Base-by-base conservation (phyloP, 2,888 invertebrate genomes). In the Petrolisthes manimaculis region DNA sequence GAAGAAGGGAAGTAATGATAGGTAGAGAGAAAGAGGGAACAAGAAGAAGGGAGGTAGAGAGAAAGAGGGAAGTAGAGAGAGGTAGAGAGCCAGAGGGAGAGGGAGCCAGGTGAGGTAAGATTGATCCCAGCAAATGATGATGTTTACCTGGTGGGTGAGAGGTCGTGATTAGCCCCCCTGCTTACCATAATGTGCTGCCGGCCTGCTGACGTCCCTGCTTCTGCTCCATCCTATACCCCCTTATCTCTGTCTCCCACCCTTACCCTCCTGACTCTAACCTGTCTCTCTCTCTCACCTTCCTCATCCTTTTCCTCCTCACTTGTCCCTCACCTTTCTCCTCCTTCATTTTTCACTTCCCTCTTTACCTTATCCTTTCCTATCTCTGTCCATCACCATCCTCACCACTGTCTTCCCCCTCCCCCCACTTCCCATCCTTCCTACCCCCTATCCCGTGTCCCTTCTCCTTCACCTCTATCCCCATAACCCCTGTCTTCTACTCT, bases 1-100 rank as follows among this genome's bases (percentile, higher is more conserved):
- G 12, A 61, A 9, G 18, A 18, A 61, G 12, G 14, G 61, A 61
- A 6, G n/a, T 6, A 75, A 5, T 12, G 75, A 75, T 8, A 75
- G 75, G 37, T 37, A 75, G 75, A 75, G 1, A 75, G 75, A 75
- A n/a, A 75, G 75, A 75, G 75, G n/a, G 75, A n/a, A n/a, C 21
- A 37, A 18, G 75, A 75, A 37, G 37, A 37, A 75, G 75, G n/a
- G 18, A 61, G 18, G 18, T 61, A 18, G 61, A 61, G 61, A 61
- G 12, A 61, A 61, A n/a, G n/a, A n/a, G n/a, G n/a, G n/a, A n/a
- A n/a, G 37, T 37, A 37, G 37, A 37, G 37, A 37, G 37, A n/a
- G n/a, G n/a, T n/a, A n/a, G n/a, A 37, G 37, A 37, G 37, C 37
- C 37, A 37, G 37, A 37, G 37, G 37, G 37, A 37, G 37, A 37